phyloP scores from a whole-genome alignment of 2,797 vertebrate species.

The Caiman crocodilus region DNA sequence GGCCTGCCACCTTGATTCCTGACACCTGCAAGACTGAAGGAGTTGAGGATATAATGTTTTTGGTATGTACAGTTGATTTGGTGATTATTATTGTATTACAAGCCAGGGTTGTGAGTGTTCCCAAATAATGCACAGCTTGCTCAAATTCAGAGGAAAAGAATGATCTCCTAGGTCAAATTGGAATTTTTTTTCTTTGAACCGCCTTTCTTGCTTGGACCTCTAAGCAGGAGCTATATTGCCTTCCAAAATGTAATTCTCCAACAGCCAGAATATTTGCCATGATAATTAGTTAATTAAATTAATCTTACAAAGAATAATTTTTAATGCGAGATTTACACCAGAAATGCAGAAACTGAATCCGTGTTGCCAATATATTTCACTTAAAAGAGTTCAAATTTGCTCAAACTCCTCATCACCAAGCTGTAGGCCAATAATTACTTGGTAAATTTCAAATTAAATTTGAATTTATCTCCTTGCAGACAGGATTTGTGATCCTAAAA shows the following conservation, averaged over 20 bases:
- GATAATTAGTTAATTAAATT: background rate
- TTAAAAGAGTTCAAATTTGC: background rate
- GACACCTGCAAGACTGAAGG: background rate
- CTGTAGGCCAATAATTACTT: background rate
- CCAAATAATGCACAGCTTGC: fast-evolving
- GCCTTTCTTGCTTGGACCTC: background rate
- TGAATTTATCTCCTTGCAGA: background rate
- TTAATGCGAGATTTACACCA: background rate
- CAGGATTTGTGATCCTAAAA: background rate
- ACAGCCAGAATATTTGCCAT: background rate
- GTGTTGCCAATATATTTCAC: background rate
- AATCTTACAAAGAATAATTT: background rate
- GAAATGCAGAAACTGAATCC: background rate
- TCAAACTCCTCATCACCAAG: background rate
- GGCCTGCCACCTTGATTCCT: too few species aligned
- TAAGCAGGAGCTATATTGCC: background rate
- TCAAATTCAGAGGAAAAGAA: background rate
- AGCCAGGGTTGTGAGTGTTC: background rate
- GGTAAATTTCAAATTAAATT: background rate
- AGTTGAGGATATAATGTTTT: fast-evolving
- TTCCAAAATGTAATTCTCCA: background rate
- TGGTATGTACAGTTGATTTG: too few species aligned
- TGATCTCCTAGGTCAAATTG: background rate
- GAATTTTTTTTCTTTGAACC: background rate
- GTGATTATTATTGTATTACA: background rate